Base-by-base conservation (phyloP, 2,888 invertebrate species). In the Melanotus villosus region DNA sequence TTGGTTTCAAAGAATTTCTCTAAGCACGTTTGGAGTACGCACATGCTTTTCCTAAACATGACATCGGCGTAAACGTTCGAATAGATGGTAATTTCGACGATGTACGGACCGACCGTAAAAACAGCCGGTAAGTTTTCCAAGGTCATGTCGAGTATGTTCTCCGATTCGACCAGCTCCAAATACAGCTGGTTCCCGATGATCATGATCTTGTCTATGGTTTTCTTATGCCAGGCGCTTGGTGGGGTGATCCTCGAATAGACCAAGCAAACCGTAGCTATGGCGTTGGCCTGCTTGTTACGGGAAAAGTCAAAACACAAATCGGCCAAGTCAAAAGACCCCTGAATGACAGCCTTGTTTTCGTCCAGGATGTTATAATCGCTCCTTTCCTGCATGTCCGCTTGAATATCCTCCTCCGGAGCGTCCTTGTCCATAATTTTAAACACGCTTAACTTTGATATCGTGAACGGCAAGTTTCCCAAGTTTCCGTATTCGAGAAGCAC, bases 231-330 rank as follows among this genome's bases (percentile, higher is more conserved):
- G 0, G 88, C 85, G 58, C 88, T 88, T 0, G 90, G 88, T 0
- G 89, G 88, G 1, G 91, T 90, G 72, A 92, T 90, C 77, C 90
- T 88, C 0, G 90, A 86, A 73, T 92, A 92, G 0, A 90, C 88
- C 82, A 91, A 83, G 1, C 89, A 89, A 4, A 89, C 86, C 0
- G 89, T 83, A 0, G 89, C 86, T 68, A 90, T 89, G 0, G 91
- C 84, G 62, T 91, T 78, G 0, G 90, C 89, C 72, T 91, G 89
- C 59, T 90, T 88, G 73, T 86, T 88, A 65, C 88, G 86, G 0
- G 87, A 85, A 9, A 88, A 88, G 73, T 87, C 88, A 72, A 90
- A 90, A 76, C 88, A 88, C 68, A 86, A 82, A 74, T 89, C 89
- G 0, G 87, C 88, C 65, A 89, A 82, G 81, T 89, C 89, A 83